Evolutionary conservation across 2,113 vertebrate genomes (phyloP).

Genomic region (Prunella fulvescens): DNA sequence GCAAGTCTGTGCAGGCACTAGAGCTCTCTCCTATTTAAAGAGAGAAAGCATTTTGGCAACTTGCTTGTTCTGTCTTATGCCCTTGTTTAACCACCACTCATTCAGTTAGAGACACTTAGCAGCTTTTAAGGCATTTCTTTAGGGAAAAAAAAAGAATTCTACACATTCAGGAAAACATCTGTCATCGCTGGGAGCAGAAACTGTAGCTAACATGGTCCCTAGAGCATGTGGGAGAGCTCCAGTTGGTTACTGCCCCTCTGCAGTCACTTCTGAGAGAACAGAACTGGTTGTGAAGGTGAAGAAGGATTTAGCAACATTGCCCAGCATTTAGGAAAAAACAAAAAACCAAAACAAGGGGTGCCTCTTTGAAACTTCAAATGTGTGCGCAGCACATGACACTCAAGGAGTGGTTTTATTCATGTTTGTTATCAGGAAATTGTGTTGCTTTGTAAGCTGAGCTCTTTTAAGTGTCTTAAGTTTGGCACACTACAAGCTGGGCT

Average conservation of each 20-base stretch:
- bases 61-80: not conserved
- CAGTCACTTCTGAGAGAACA: not conserved
- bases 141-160: not conserved
- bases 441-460: not conserved
- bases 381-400: not conserved
- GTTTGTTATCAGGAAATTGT: not conserved
- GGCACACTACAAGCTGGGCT: not conserved
- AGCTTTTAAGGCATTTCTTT: not conserved
- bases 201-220: not conserved
- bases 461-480: not conserved
- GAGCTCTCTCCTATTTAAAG: not conserved
- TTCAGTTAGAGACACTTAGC: not conserved
- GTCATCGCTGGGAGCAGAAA: not conserved
- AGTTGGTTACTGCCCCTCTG: not conserved
- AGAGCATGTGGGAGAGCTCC: not conserved
- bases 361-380: not conserved
- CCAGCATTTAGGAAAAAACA: not conserved
- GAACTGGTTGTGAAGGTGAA: not conserved
- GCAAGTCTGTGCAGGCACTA: not conserved
- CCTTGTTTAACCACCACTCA: not conserved
- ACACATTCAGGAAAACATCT: conserved; percentile 16
- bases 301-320: not conserved
- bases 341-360: not conserved
- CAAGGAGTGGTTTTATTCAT: not conserved
- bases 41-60: not conserved